phyloP scores from a whole-genome alignment of 2,888 invertebrate genomes.

The Acanthosoma haemorrhoidale region DNA sequence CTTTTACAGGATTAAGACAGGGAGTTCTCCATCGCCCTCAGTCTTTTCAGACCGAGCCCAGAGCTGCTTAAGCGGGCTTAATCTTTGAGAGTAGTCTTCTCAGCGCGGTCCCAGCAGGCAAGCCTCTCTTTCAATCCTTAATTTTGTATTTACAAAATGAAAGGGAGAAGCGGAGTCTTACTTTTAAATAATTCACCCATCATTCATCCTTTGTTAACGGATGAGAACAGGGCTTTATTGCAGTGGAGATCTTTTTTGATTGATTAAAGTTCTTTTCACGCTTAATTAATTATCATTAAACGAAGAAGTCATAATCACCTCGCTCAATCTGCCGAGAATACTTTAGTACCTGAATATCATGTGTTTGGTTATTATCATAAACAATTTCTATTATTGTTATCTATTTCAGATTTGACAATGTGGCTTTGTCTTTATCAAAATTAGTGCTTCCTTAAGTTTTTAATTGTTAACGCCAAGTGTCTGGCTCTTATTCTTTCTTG shows the following conservation, averaged over 20 bases:
- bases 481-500: too few relatives aligned
- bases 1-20: constrained; percentile 9
- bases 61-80: background rate
- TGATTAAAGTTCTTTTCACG: constrained; percentile 2
- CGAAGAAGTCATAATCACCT: too few relatives aligned
- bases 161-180: background rate
- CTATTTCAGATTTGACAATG: too few relatives aligned
- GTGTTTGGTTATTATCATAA: too few relatives aligned
- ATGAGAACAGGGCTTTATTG: background rate
- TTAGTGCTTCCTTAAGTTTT: too few relatives aligned
- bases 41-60: background rate
- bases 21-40: background rate
- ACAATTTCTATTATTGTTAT: too few relatives aligned
- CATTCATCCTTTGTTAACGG: background rate
- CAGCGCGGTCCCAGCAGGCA: background rate
- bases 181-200: constrained; percentile 6
- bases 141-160: background rate
- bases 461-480: too few relatives aligned
- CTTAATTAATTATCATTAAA: too few relatives aligned
- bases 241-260: background rate
- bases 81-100: background rate
- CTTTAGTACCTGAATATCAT: too few relatives aligned
- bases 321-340: too few relatives aligned
- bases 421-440: too few relatives aligned
- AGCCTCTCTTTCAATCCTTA: background rate